Evolutionary conservation across 2,113 vertebrate species (phyloP), one percentile per base, ranked within the genome.

Genomic region (Esox niger): DNA sequence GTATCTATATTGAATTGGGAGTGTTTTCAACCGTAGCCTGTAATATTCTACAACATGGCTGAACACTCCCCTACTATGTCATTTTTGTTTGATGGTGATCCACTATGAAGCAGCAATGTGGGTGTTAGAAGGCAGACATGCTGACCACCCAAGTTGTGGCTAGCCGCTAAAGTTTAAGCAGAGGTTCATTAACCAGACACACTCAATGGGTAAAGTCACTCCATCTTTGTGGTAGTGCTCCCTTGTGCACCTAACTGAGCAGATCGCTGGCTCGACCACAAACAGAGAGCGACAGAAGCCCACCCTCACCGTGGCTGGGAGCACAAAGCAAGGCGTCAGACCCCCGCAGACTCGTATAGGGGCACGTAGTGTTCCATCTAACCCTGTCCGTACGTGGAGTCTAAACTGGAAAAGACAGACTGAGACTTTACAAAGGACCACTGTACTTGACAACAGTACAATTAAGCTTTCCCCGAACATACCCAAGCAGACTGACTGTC

Each of bases 141-240:
- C n/a, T 43, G 60, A n/a, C 65, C 69, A 76, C 69, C 64, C 69
- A 71, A 54, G 4, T 65, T 29, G 54, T 9, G 20, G 49, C 38
- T 43, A 15, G 38, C 15, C 13, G n/a, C 70, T 55, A 8, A 17
- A 61, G 70, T 56, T 13, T 60, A 4, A 49, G 61, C 64, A 32
- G 55, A 31, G 55, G 55, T 27, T 69, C 73, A 69, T 74, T 65
- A 65, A 46, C 30, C 23, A 35, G 38, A 43, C 38, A 5, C 38
- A 57, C 55, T 5, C 23, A 25, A 57, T 11, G 15, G 55, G 55
- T 25, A 57, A 29, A 57, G 55, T 27, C 55, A 57, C 26, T 58
- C 26, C 61, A 23, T 58, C 58, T 1, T 38, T 30, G n/a, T 43
- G 55, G 55, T 25, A 13, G 35, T 43, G 35, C 15, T 43, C 38